phyloP scores from a whole-genome alignment of 2,888 invertebrate species.

The Ceramica pisi region DNA sequence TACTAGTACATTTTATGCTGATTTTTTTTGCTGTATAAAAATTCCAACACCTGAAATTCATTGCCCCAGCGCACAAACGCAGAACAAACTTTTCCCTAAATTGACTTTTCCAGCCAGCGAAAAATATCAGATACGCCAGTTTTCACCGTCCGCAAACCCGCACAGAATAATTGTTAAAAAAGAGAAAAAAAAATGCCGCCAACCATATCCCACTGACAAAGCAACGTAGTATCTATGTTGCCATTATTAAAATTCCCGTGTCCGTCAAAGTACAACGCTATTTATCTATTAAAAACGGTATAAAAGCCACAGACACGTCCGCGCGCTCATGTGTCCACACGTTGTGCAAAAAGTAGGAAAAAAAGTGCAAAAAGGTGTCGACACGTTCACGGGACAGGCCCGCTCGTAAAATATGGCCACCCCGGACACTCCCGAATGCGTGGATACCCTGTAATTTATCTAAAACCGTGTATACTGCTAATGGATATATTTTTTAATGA shows the following conservation, averaged over 20 bases:
- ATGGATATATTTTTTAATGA: conserved; percentile 77
- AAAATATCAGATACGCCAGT: conserved; percentile 54
- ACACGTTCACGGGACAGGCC: conserved; percentile 76
- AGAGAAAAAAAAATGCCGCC: not conserved
- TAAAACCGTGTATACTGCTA: conserved; percentile 73
- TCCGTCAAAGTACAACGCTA: conserved; percentile 74
- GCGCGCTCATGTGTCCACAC: conserved; percentile 71
- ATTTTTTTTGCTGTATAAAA: conserved; percentile 1
- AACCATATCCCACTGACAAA: conserved; percentile 42
- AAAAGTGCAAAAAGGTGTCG: conserved; percentile 77
- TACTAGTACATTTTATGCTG: not conserved
- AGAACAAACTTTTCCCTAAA: conserved; percentile 38
- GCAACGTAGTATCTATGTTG: conserved; percentile 59
- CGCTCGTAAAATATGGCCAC: conserved; percentile 81
- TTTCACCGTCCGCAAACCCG: conserved; percentile 40
- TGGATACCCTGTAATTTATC: conserved; percentile 78
- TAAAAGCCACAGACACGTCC: conserved; percentile 76
- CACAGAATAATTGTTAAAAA: conserved; percentile 50
- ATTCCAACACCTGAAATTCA: conserved; percentile 28
- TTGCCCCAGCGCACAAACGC: conserved; percentile 25
- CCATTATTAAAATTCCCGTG: conserved; percentile 70
- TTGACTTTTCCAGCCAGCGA: conserved; percentile 49
- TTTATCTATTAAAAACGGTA: conserved; percentile 78
- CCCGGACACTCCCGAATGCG: conserved; percentile 67
- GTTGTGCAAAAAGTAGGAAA: conserved; percentile 70